Conservation (phyloP, 2,888 invertebrate genomes). For the Tyria jacobaeae region DNA sequence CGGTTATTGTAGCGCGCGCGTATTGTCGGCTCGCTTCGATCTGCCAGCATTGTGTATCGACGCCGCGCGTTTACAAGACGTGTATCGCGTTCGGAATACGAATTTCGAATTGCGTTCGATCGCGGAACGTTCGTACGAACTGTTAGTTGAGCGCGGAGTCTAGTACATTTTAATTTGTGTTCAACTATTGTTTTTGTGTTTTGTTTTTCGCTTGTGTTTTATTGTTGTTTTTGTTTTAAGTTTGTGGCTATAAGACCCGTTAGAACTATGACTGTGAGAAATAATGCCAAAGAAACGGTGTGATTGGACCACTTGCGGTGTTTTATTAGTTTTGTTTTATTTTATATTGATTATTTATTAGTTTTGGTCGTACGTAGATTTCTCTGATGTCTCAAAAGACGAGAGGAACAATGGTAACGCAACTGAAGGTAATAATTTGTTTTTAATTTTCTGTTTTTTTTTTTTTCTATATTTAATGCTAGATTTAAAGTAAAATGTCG, state of each 20-base stretch:
- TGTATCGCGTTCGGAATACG: constrained; percentile 63
- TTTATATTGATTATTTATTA: constrained; percentile 56
- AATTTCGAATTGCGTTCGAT: constrained; percentile 67
- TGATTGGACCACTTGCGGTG: constrained; percentile 75
- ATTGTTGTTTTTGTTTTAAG: constrained; percentile 48
- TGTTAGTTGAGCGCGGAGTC: constrained; percentile 63
- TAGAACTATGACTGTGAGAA: constrained; percentile 58
- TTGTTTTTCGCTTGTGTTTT: constrained; percentile 54
- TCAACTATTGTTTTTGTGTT: constrained; percentile 66
- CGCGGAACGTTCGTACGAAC: constrained; percentile 66
- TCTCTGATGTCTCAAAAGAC: constrained; percentile 77
- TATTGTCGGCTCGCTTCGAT: constrained; percentile 85
- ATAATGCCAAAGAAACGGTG: constrained; percentile 81
- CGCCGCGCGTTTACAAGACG: constrained; percentile 73
- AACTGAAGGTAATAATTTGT: constrained; percentile 73
- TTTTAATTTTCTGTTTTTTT: constrained; percentile 2
- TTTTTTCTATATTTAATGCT: no score
- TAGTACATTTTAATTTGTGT: constrained; percentile 61
- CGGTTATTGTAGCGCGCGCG: constrained; percentile 85
- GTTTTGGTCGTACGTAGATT: constrained; percentile 57
- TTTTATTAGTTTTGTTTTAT: constrained; percentile 64
- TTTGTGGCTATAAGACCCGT: constrained; percentile 63
- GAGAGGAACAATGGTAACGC: constrained; percentile 83
- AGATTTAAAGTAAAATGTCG: no score
- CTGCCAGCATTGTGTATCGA: constrained; percentile 84